Conservation (phyloP, 2,113 vertebrate genomes). For the Tangachromis dhanisi region DNA sequence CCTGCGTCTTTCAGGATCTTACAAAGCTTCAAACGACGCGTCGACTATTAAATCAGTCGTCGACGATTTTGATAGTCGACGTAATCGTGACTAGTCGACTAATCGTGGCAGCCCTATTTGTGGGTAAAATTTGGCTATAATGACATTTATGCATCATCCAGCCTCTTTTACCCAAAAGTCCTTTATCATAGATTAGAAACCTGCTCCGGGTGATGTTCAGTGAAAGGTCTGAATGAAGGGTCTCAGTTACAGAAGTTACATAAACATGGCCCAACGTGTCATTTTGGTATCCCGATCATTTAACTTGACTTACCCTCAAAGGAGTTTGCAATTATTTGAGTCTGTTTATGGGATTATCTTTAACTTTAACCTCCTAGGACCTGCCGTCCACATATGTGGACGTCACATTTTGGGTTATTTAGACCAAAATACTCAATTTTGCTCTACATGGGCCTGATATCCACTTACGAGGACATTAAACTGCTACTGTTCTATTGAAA, state of each 20-base stretch:
- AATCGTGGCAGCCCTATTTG: no score
- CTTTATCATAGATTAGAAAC: background rate
- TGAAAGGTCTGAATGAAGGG: background rate
- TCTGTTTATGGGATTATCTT: background rate
- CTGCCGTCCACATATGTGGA: no score
- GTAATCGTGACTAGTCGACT: no score
- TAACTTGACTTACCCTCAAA: background rate
- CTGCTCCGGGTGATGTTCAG: rapidly evolving
- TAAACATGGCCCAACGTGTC: background rate
- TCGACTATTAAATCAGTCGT: no score
- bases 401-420: no score
- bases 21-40: no score
- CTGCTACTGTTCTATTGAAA: no score
- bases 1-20: no score
- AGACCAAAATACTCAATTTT: no score
- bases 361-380: background rate
- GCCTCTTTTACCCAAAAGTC: background rate
- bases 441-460: no score
- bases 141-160: background rate
- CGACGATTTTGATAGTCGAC: no score
- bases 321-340: background rate
- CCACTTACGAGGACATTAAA: rapidly evolving
- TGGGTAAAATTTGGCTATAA: background rate
- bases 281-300: background rate
- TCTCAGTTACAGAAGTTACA: background rate